Evolutionary conservation across 2,797 vertebrate species (phyloP), one percentile per base, ranked within the genome.

Genomic region (Erethizon dorsatum): DNA sequence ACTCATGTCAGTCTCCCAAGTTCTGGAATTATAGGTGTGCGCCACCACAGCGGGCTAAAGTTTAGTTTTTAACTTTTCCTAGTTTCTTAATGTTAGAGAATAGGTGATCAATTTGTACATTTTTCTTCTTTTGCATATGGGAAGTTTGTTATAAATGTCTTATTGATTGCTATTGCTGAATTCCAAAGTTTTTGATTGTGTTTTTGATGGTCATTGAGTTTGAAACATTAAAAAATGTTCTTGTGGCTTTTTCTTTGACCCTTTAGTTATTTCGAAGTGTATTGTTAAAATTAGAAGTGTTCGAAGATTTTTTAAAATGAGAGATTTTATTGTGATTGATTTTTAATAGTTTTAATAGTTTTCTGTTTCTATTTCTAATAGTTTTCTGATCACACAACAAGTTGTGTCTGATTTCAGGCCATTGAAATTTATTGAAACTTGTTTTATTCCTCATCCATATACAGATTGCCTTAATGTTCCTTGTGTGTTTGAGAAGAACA

Each of bases 371-470:
- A 50, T 50, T 5, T 50, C 50, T 79, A 57, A 20, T 86, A 63
- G 13, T 83, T 14, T 83, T 61, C 33, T 63, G 47, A 45, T 75
- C 47, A 77, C 14, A n/a, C 14, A 61, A 75, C 47, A 28, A 63
- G 4, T 75, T 88, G 24, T 63, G 1, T 52, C 10, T 73, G 24
- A 52, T 33, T 87, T 93, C 26, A 88, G 45, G 80, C 63, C 50
- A 63, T 85, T 91, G 45, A 56, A 73, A 73, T 86, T 91, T 45
- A 56, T 24, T 67, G 87, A 89, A 83, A 83, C 22, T 75, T 95
- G 13, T 67, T 50, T 67, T 65, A 67, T 83, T 54, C 11, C 13
- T 22, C n/a, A 75, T 56, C 28, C 56, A 56, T 41, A 65, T 73
- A 18, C 17, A 15, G 24, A 79, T 10, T 78, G 37, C 75, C 56